Base-by-base conservation (phyloP, 2,797 vertebrate genomes). In the Anguilla anguilla region DNA sequence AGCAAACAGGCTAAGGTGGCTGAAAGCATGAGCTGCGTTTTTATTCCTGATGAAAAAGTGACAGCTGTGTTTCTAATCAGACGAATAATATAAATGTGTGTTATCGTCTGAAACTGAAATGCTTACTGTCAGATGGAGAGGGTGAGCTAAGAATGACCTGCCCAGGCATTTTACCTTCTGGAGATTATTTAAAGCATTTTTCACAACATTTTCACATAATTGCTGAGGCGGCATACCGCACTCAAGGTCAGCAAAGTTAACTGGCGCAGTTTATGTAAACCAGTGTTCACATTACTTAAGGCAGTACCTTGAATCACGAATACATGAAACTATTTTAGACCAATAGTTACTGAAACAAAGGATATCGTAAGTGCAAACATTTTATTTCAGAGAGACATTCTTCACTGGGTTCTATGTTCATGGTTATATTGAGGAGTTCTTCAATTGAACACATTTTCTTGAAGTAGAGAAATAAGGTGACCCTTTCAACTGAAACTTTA, bases 141-240 rank as follows among this genome's bases (percentile, higher is more conserved):
- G 35, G 35, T 43, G 43, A 43, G 35, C 74, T 77, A 9, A 77
- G 35, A 77, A 43, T 77, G 31, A 77, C 39, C 15, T 77, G 43
- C 25, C 35, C 74, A 22, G 13, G 64, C 64, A 72, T 77, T 43
- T 17, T 22, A 77, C 35, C 74, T 17, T 77, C 19, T 77, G 35
- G 35, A 77, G 39, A 35, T 77, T 77, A 19, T 43, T 77, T 77
- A 77, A 77, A 77, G 74, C 74, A 43, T 72, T n/a, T 69, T 69
- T 7, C 64, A n/a, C 64, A n/a, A 6, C 25, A 59, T 59, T 59
- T 59, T 17, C 15, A 59, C 0, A 0, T 55, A 55, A 55, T 55
- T 55, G 10, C 13, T 55, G 53, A 55, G 53, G 53, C 57, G 0
- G 57, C 17, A 59, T 59, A 69, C 64, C 0, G n/a, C n/a, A 69